Base-by-base conservation (phyloP, 1,140 invertebrate species). In the Trichomalopsis sarcophagae region DNA sequence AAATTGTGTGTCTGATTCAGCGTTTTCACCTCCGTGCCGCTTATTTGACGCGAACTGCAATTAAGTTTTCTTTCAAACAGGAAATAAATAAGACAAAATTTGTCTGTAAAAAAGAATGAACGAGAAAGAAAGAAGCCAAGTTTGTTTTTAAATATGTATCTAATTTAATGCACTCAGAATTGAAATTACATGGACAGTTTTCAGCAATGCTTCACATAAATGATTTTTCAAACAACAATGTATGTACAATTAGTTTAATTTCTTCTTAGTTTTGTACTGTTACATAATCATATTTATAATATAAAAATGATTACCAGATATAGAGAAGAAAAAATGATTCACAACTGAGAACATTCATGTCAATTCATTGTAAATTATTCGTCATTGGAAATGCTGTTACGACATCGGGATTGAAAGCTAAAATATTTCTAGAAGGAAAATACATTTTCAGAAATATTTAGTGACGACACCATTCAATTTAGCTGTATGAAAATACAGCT, bases 1-100 rank as follows among this genome's bases (percentile, higher is more conserved):
- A 68, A 80, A 68, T 50, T 44, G 23, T 68, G 23, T 40, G 66
- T 23, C 66, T 69, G n/a, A 69, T 71, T 81, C 40, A 17, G 17
- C 10, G 10, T 36, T 30, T 33, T 79, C n/a, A 30, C 33, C 36
- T 66, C 62, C 44, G 33, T 62, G 55, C 2, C 13, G 27, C n/a
- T 69, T 80, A 21, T 30, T 30, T 69, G 21, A 27, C n/a, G 11
- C 27, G 66, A 23, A 4, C 5, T 69, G 0, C 21, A 69, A 69
- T 69, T 17, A 27, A 27, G 66, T 11, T 69, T 23, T 69, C 27
- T 69, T 17, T 55, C 10, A 44, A 44, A 44, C 5, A 44, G 33
- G 33, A 36, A 44, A 9, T 2, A 47, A 14, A n/a, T 40, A 14
- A 23, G 44, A 75, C 2, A 21, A 40, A 75, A 40, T 75, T 44